Evolutionary conservation across 2,888 invertebrate genomes (phyloP).

Genomic region (Sepioteuthis lessoniana): DNA sequence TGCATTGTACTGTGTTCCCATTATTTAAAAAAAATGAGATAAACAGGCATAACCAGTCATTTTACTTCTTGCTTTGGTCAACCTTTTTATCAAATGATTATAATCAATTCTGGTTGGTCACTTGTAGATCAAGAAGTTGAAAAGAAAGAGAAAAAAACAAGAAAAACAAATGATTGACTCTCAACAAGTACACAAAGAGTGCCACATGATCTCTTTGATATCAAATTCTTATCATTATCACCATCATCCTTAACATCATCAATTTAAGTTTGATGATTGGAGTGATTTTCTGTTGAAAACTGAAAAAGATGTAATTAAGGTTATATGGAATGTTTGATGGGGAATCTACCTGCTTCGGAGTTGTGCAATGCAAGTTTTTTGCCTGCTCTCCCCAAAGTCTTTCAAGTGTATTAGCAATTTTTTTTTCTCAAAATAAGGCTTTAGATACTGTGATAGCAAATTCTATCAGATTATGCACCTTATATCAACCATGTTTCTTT

Average conservation of each 20-base stretch:
- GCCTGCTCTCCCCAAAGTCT: conserved; percentile 46
- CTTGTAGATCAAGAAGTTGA: background rate
- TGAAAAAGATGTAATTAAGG: background rate
- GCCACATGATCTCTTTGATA: background rate
- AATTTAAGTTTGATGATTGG: background rate
- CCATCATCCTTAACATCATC: too few species aligned
- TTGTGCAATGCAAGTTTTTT: conserved; percentile 42
- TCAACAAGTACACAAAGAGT: background rate
- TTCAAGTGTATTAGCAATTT: conserved; percentile 34
- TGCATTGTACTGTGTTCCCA: background rate
- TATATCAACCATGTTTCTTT: background rate
- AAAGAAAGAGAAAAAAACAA: background rate
- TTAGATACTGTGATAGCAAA: conserved; percentile 38
- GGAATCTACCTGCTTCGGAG: background rate
- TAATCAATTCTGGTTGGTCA: background rate
- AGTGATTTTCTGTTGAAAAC: conserved; percentile 6
- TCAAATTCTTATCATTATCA: background rate
- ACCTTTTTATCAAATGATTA: background rate
- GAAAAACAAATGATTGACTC: background rate
- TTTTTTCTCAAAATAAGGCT: conserved; percentile 24
- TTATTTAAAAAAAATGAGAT: background rate
- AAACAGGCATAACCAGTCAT: background rate
- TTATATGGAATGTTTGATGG: background rate
- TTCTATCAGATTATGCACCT: conserved; percentile 14
- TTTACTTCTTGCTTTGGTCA: background rate